These are phyloP conservation scores for Mycalesis mineus DNA, from an alignment of 2,888 invertebrate species.

Conservation along the genomic window DNA sequence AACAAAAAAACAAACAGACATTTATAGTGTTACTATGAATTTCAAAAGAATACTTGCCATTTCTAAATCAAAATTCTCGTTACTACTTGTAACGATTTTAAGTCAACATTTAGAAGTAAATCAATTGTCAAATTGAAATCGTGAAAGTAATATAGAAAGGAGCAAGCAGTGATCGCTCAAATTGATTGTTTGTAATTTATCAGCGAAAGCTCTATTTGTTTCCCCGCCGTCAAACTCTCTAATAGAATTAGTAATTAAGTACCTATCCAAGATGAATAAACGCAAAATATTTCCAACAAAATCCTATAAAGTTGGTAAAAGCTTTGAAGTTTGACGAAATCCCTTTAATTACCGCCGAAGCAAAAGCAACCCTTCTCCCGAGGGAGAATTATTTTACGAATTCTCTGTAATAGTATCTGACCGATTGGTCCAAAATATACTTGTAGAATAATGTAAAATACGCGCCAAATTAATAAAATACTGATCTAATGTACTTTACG, in stretches of 20 bases:
- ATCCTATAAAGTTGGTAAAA: slow-evolving; percentile 44
- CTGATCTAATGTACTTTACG: too few relatives aligned
- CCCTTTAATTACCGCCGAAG: slow-evolving; percentile 38
- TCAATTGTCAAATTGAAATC: background rate
- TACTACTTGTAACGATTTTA: too few relatives aligned
- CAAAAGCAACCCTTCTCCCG: background rate
- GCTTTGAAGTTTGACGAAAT: slow-evolving; percentile 46
- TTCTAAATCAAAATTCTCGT: too few relatives aligned
- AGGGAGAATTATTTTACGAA: background rate
- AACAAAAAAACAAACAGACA: too few relatives aligned
- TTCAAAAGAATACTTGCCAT: too few relatives aligned
- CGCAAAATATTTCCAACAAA: slow-evolving; percentile 35
- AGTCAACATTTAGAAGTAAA: too few relatives aligned
- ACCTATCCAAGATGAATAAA: slow-evolving; percentile 37
- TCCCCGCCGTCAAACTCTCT: slow-evolving; percentile 23
- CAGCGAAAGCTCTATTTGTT: slow-evolving; percentile 22
- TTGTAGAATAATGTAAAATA: background rate
- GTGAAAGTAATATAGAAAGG: background rate
- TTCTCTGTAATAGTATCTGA: background rate
- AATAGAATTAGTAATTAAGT: slow-evolving; percentile 39
- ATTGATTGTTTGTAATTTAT: slow-evolving; percentile 15
- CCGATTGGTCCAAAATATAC: background rate
- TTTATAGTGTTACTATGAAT: too few relatives aligned
- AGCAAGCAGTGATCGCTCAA: background rate
- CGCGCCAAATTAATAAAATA: too few relatives aligned